Base-by-base conservation (phyloP, 2,888 invertebrate genomes). In the Leucozona laternaria region DNA sequence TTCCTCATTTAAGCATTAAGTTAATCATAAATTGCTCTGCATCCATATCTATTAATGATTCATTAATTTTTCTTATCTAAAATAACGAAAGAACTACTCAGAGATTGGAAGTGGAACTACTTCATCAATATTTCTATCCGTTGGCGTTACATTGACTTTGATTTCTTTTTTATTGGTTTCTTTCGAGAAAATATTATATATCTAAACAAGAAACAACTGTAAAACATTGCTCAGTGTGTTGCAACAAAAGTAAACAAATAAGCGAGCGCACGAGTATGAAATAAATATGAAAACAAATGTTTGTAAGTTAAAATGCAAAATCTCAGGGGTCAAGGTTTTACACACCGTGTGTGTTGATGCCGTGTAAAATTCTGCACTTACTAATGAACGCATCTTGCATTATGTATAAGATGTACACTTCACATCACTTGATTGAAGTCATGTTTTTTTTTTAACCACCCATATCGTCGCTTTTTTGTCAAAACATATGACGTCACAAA, bases 301-400 rank as follows among this genome's bases (percentile, higher is more conserved):
- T 20, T 15, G 1, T 1, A 40, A 71, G 50, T 15, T 72, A 2
- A 73, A 72, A 57, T 37, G 66, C 55, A 45, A 79, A 70, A 79
- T 15, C 57, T 71, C 45, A 15, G 70, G 73, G 83, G 83, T 83
- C 83, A 83, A 83, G 83, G 83, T 71, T 68, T 28, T 53, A 58
- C 45, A 48, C 22, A 10, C 37, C 43, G 28, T 2, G 13, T 25
- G 10, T n/a, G n/a, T n/a, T 60, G 13, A 64, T 48, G 64, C 20
- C 45, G 53, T 28, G 64, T 64, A 45, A 48, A 22, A 64, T 28
- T 25, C 25, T 60, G 20, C 45, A 37, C n/a, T 48, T 57, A 20
- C 22, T 37, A 48, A 84, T 71, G 28, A 76, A 71, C 64, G 70
- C 57, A 55, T 11, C 40, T 71, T 57, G 58, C 50, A 64, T 48